Base-by-base conservation (phyloP, 2,113 vertebrate species). In the Rhabdornis inornatus region DNA sequence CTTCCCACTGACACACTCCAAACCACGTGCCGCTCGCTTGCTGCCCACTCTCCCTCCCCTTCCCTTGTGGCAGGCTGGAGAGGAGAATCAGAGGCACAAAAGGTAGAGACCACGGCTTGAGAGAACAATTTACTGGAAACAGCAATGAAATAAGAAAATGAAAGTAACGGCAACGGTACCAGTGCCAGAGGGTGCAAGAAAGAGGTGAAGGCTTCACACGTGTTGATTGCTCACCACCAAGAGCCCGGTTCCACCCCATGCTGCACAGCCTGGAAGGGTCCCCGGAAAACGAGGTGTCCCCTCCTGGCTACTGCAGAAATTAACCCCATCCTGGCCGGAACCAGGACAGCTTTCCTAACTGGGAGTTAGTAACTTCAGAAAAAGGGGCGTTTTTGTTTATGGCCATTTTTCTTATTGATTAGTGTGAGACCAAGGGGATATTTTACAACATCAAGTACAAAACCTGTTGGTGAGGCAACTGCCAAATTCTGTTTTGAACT, bases 401-500 rank as follows among this genome's bases (percentile, higher is more conserved):
- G 78, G 87, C 91, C 85, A 12, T 94, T 95, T 97, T 97, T 96
- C 84, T 72, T 94, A 60, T 5, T 94, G 77, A 72, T 96, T 93
- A 90, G 85, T 86, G 21, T 64, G 95, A 97, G 92, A 95, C 95
- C 96, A 93, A 96, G 96, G 95, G 89, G 91, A 92, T 95, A 53
- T 95, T 95, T 81, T 94, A 25, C 56, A 83, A 92, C 82, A 80
- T 65, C 55, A 86, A 75, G 50, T 74, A 55, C 24, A 78, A 92
- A 90, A 85, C 47, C 93, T 92, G 57, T 64, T 91, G 94, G 66
- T 92, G 80, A 93, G 66, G 60, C 72, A 87, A 92, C 95, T 87
- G 93, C 94, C 96, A 96, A 72, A 90, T 94, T 94, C 85, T 93
- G 63, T 79, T 90, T 79, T 94, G 59, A 95, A 87, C 74, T 89